Percentiles rank a stretch among this genome's conserved stretches.
phyloP scores from a whole-genome alignment of 2,888 invertebrate genomes.

The Suillia variegata region DNA sequence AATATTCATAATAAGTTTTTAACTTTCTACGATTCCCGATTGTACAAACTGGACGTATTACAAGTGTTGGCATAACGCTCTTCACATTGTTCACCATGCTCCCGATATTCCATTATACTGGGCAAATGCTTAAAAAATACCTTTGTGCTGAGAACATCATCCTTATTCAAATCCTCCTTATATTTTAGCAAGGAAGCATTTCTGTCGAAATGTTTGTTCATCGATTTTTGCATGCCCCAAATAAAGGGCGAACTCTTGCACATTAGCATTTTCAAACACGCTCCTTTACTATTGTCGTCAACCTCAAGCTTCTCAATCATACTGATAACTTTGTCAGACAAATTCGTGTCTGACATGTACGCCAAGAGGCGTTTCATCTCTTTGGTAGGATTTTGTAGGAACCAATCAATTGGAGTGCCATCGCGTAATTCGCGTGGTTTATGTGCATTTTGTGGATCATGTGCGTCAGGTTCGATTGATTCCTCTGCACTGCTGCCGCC shows the following conservation, averaged over 20 bases:
- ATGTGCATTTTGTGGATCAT: constrained; percentile 38
- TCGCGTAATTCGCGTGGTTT: constrained; percentile 44
- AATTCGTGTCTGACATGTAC: constrained; percentile 67
- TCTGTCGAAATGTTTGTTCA: constrained; percentile 51
- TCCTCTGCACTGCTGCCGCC: constrained; percentile 9
- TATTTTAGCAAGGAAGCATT: constrained; percentile 45
- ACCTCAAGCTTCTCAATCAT: constrained; percentile 64
- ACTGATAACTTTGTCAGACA: constrained; percentile 69
- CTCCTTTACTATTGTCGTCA: constrained; percentile 66
- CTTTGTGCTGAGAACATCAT: constrained; percentile 42
- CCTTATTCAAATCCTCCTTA: constrained; percentile 1
- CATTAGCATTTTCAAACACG: constrained; percentile 73
- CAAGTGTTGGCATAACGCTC: constrained; percentile 60
- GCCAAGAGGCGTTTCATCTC: constrained; percentile 62
- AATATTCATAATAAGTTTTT: too few relatives aligned
- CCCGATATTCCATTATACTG: constrained; percentile 65
- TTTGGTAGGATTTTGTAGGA: constrained; percentile 69
- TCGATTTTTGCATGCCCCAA: constrained; percentile 74
- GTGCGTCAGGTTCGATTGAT: constrained; percentile 41
- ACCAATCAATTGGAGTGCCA: constrained; percentile 67
- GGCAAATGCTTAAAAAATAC: constrained; percentile 70
- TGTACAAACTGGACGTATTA: not conserved
- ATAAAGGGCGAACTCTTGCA: constrained; percentile 81
- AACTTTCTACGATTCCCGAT: not conserved
- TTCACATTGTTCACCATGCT: constrained; percentile 70